Evolutionary conservation across 2,113 vertebrate species (phyloP).

Genomic region (Thryonomys swinderianus): DNA sequence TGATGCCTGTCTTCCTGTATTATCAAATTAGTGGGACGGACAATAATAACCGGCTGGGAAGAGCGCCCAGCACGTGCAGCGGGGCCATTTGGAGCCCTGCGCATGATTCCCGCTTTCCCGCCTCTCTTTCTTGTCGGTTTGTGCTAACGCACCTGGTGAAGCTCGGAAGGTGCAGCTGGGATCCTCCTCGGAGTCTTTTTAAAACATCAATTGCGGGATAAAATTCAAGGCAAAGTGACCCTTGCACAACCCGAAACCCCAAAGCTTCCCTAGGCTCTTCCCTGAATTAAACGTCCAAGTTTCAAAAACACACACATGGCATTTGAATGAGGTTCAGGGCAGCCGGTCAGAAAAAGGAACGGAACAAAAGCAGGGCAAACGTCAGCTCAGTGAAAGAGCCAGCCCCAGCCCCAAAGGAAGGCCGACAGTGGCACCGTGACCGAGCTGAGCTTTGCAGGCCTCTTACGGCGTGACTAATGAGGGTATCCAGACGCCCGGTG

Average conservation of each 20-base stretch:
- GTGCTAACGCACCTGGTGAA: slow-evolving; percentile 21
- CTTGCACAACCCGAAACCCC: slow-evolving; percentile 60
- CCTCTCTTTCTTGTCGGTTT: neutral
- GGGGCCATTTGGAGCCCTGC: neutral
- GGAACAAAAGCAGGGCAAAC: slow-evolving; percentile 69
- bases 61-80: neutral
- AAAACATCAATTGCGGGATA: slow-evolving; percentile 61
- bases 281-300: slow-evolving; percentile 68
- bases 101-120: neutral
- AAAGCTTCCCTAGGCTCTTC: slow-evolving; percentile 64
- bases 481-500: neutral
- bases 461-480: neutral
- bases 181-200: slow-evolving; percentile 50
- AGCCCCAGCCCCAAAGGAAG: slow-evolving; percentile 36
- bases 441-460: neutral
- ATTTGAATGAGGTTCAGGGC: slow-evolving; percentile 73
- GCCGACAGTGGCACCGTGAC: neutral
- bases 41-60: neutral
- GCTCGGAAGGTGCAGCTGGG: slow-evolving; percentile 50
- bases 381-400: slow-evolving; percentile 56
- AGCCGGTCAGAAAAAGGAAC: slow-evolving; percentile 62
- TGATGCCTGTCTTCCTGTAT: neutral
- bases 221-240: slow-evolving; percentile 72
- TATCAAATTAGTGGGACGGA: slow-evolving; percentile 31
- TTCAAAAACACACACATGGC: slow-evolving; percentile 55